phyloP scores from a whole-genome alignment of 2,888 invertebrate species.

The Drosophila ezoana region DNA sequence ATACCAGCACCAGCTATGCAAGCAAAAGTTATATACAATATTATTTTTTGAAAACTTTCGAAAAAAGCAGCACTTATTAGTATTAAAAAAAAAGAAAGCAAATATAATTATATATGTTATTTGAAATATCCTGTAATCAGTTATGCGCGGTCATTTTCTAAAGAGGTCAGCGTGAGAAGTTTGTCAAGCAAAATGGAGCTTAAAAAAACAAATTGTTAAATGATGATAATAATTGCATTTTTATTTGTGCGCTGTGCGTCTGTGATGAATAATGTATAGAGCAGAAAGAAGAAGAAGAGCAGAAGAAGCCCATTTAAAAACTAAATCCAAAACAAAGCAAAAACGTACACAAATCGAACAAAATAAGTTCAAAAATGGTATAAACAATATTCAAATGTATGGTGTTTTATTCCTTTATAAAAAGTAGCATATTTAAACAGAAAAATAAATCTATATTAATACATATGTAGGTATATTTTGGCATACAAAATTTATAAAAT shows the following conservation, averaged over 20 bases:
- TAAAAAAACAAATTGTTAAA: slow-evolving; percentile 72
- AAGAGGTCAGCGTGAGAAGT: slow-evolving; percentile 26
- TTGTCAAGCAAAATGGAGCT: slow-evolving; percentile 62
- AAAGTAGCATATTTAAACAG: slow-evolving; percentile 50
- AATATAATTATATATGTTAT: slow-evolving; percentile 12
- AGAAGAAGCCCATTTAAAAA: slow-evolving; percentile 49
- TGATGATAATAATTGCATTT: slow-evolving; percentile 76
- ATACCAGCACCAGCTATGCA: slow-evolving; percentile 27
- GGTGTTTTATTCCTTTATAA: slow-evolving; percentile 78
- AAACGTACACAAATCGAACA: slow-evolving; percentile 60
- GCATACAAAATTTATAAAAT: slow-evolving; percentile 78
- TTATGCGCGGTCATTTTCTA: slow-evolving; percentile 23
- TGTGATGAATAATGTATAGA: slow-evolving; percentile 75
- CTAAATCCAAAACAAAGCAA: slow-evolving; percentile 9
- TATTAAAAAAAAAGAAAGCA: slow-evolving; percentile 27
- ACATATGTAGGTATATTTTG: slow-evolving; percentile 75
- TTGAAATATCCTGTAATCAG: slow-evolving; percentile 23
- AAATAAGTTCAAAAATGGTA: slow-evolving; percentile 58
- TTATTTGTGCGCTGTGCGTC: slow-evolving; percentile 75
- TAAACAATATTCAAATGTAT: slow-evolving; percentile 69
- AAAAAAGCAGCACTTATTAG: slow-evolving; percentile 49
- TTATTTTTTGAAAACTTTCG: slow-evolving; percentile 44
- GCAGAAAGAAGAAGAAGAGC: slow-evolving; percentile 22
- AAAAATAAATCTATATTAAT: slow-evolving; percentile 67
- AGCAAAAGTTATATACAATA: slow-evolving; percentile 21